phyloP scores from a whole-genome alignment of 2,888 invertebrate species.

The Rosalia funebris region DNA sequence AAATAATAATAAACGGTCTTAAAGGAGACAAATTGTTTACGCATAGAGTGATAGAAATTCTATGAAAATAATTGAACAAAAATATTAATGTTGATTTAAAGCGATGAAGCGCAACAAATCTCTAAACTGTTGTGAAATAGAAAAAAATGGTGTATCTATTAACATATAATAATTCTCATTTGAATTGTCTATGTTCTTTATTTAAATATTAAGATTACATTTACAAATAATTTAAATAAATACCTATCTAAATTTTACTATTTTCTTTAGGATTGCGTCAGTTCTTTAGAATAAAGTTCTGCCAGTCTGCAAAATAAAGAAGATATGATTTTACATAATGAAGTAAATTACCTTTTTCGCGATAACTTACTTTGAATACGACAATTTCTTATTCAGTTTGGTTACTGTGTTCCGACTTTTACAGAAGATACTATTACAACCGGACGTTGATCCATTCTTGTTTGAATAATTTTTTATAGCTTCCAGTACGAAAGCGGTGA shows the following conservation, averaged over 20 bases:
- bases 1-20: too few relatives aligned
- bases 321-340: too few relatives aligned
- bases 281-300: constrained; percentile 12
- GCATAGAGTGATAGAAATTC: too few relatives aligned
- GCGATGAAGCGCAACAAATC: too few relatives aligned
- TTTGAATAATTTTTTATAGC: constrained; percentile 14
- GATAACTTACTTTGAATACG: constrained; percentile 7
- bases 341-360: not conserved
- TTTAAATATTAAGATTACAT: too few relatives aligned
- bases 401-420: constrained; percentile 3
- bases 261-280: not conserved
- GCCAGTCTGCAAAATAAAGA: constrained; percentile 17
- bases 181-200: too few relatives aligned
- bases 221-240: constrained; percentile 5
- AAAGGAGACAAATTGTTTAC: too few relatives aligned
- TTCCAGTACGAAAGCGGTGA: constrained; percentile 11
- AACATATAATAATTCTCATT: too few relatives aligned
- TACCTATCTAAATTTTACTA: not conserved
- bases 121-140: too few relatives aligned
- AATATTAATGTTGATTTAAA: too few relatives aligned
- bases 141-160: too few relatives aligned
- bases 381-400: constrained; percentile 10
- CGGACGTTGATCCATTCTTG: not conserved
- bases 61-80: too few relatives aligned
- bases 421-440: constrained; percentile 7